These are phyloP conservation scores for Diglossa cyanea DNA, from an alignment of 2,797 vertebrate genomes.

Conservation along the genomic window DNA sequence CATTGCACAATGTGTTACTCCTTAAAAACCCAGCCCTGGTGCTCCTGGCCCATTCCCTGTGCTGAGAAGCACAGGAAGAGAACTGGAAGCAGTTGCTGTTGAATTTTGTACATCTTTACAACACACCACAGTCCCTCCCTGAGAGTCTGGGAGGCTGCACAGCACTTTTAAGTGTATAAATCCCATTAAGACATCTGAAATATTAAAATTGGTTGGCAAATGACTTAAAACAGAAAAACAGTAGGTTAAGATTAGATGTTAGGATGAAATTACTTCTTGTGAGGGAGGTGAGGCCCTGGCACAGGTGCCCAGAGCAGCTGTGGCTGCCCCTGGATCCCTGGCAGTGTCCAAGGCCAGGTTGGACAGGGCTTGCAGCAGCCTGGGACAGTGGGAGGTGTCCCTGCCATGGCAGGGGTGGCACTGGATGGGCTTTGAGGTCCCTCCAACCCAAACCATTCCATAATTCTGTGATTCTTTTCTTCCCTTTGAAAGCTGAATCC, in stretches of 20 bases:
- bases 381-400: too few species aligned
- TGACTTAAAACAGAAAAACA: not conserved
- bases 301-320: not conserved
- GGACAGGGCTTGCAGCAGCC: not conserved
- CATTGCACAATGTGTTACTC: not conserved
- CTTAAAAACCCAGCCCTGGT: not conserved
- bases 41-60: not conserved
- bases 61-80: not conserved
- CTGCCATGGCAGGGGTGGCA: not conserved
- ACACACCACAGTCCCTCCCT: not conserved
- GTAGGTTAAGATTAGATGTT: not conserved
- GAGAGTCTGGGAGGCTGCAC: not conserved
- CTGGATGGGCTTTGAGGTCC: rapidly evolving
- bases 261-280: not conserved
- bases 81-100: not conserved
- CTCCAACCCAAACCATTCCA: not conserved
- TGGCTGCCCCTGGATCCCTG: not conserved
- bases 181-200: not conserved
- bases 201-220: not conserved
- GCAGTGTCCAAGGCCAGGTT: not conserved
- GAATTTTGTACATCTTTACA: not conserved
- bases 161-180: not conserved
- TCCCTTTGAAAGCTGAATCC: not conserved
- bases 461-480: not conserved
- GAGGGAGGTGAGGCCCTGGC: not conserved